These are phyloP conservation scores for Drosophila cardini DNA, from an alignment of 1,140 invertebrate species.

Conservation along the genomic window DNA sequence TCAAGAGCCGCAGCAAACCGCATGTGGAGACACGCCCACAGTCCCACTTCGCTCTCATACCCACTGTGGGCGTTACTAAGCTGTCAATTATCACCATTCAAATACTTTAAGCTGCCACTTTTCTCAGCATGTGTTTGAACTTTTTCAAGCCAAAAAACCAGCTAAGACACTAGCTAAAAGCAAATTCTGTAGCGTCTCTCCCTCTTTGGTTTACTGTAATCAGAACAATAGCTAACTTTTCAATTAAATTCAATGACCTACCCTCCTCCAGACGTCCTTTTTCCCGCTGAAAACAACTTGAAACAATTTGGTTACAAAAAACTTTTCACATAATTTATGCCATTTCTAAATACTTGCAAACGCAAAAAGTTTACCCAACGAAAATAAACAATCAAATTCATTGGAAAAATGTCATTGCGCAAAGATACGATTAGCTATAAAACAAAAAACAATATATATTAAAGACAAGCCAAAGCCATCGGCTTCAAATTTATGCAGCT, in stretches of 20 bases:
- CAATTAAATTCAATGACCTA: constrained; percentile 64
- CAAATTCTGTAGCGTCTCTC: not conserved
- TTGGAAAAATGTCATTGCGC: constrained; percentile 53
- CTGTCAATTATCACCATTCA: constrained; percentile 40
- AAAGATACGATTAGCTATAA: constrained; percentile 38
- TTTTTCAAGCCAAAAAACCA: not conserved
- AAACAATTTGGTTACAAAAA: constrained; percentile 63
- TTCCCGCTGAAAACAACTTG: constrained; percentile 12
- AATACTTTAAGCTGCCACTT: constrained; percentile 35
- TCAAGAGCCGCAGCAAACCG: not conserved
- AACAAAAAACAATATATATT: constrained; percentile 9
- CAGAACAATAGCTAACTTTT: constrained; percentile 55
- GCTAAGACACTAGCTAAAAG: constrained; percentile 27
- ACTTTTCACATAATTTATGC: constrained; percentile 79
- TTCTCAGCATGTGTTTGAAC: not conserved
- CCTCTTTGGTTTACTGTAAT: not conserved
- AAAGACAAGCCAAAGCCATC: constrained; percentile 5
- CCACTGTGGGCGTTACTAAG: constrained; percentile 17
- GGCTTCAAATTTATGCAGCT: constrained; percentile 32
- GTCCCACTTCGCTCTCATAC: not conserved
- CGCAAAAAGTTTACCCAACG: constrained; percentile 46
- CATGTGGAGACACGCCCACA: too few relatives aligned
- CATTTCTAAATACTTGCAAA: constrained; percentile 62
- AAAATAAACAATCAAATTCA: constrained; percentile 68
- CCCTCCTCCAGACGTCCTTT: not conserved